Evolutionary conservation across 92 coral and sea anemone species (phyloP).

Genomic region (Phenganax marumi): DNA sequence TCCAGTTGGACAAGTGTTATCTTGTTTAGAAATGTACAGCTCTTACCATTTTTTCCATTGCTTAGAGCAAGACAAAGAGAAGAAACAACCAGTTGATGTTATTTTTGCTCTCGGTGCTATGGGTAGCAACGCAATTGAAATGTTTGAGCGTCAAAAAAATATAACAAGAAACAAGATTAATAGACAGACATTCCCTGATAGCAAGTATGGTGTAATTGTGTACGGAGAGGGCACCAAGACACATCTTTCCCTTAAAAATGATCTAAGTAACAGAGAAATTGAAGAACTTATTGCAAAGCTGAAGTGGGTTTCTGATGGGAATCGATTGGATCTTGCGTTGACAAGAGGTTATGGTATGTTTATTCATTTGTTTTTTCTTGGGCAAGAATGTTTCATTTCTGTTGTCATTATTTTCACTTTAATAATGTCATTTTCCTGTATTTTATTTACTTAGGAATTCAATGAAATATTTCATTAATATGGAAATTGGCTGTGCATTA

Average conservation of each 20-base stretch:
- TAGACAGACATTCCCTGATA: constrained; percentile 46
- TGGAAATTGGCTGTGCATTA: too few species aligned
- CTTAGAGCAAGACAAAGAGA: constrained; percentile 34
- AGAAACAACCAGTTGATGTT: constrained; percentile 45
- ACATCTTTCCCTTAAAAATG: constrained; percentile 29
- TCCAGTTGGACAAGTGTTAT: too few species aligned
- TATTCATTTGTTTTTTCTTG: not conserved
- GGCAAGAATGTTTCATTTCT: too few species aligned
- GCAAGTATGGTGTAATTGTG: constrained; percentile 50
- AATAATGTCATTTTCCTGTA: too few species aligned
- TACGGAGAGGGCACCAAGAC: constrained; percentile 51
- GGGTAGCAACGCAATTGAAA: constrained; percentile 28
- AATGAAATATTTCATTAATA: too few species aligned
- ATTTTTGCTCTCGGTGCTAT: constrained; percentile 55
- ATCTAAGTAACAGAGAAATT: constrained; percentile 9
- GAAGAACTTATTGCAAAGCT: constrained; percentile 37
- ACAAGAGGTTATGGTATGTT: constrained; percentile 10
- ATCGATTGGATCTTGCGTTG: constrained; percentile 1
- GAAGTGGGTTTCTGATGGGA: constrained; percentile 20
- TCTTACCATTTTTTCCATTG: not conserved
- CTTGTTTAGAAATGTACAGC: not conserved
- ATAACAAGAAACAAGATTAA: constrained; percentile 44
- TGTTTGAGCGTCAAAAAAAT: constrained; percentile 40
- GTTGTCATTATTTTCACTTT: too few species aligned
- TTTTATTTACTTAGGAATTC: too few species aligned